Base-by-base conservation (phyloP, 2,888 invertebrate genomes). In the Auanema sp. region DNA sequence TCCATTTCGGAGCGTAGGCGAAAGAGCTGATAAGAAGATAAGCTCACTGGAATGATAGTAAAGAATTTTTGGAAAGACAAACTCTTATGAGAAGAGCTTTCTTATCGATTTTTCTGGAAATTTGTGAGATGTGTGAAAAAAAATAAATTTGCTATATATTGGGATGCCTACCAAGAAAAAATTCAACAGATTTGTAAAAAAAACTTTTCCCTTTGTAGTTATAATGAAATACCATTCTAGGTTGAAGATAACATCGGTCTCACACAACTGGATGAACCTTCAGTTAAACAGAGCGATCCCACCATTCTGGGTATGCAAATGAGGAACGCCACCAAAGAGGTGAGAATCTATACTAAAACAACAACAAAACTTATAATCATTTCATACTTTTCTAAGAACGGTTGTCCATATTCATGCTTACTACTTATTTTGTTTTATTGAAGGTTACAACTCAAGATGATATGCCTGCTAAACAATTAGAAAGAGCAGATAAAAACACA, bases 251-350 rank as follows among this genome's bases (percentile, higher is more conserved):
- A 78, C 56, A 69, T 76, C 25, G 83, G 82, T 0, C 61, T 83
- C 33, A 68, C 72, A 0, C 66, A 72, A 8, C 63, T 82, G 67
- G 98, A 99, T 84, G 98, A 98, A 84, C 98, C 98, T 0, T 91
- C 92, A 47, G 90, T 92, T 0, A 90, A 91, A 76, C 98, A 99
- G 86, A 95, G 94, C 75, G 98, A 95, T 81, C 91, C 93, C 0
- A 92, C 93, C n/a, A 88, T 95, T 44, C 87, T 98, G 1, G 93
- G 94, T 81, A 88, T 98, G 72, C 93, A 95, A 84, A 87, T 98
- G 53, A 87, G 95, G 63, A 87, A 89, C 47, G 86, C 89, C 60
- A 87, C 89, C n/a, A 90, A 90, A 81, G 88, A 73, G 53, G 58
- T 68, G 5, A 12, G 47, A 6, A 24, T 53, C 16, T 18, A 16